A percentile compares a stretch with the other conserved stretches of the same genome.
These are phyloP conservation scores for Therioaphis trifolii DNA, from an alignment of 2,888 invertebrate species.

Conservation along the genomic window DNA sequence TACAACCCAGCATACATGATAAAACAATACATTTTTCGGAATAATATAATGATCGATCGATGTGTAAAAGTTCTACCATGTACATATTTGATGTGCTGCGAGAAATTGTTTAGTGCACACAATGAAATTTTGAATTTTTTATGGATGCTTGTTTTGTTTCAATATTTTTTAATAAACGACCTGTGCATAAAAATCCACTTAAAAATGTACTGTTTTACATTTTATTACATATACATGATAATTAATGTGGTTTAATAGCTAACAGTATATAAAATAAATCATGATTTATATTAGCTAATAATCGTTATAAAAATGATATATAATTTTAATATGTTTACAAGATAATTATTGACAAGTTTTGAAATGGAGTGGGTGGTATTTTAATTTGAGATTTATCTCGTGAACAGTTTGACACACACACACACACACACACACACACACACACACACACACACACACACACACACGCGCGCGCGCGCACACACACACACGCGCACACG, in stretches of 20 bases:
- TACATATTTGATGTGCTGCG: not conserved
- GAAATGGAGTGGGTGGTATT: constrained; percentile 19
- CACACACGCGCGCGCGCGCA: no score
- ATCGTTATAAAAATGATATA: not conserved
- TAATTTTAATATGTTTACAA: constrained; percentile 7
- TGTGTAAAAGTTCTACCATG: not conserved
- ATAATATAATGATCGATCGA: constrained; percentile 27
- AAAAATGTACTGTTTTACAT: not conserved
- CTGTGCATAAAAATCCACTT: not conserved
- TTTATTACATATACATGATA: not conserved
- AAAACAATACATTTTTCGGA: not conserved
- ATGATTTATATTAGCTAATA: not conserved
- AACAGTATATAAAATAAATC: not conserved
- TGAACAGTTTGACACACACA: not conserved
- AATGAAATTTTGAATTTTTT: not conserved
- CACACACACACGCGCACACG: no score
- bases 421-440: no score
- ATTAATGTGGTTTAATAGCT: not conserved
- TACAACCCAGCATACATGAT: not conserved
- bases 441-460: no score
- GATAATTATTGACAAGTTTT: constrained; percentile 7
- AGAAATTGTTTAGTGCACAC: not conserved
- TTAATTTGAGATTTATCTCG: constrained; percentile 24
- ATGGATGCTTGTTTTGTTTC: not conserved
- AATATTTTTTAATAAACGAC: constrained; percentile 4